phyloP scores from a whole-genome alignment of 2,113 vertebrate species.

The Seriola aureovittata region DNA sequence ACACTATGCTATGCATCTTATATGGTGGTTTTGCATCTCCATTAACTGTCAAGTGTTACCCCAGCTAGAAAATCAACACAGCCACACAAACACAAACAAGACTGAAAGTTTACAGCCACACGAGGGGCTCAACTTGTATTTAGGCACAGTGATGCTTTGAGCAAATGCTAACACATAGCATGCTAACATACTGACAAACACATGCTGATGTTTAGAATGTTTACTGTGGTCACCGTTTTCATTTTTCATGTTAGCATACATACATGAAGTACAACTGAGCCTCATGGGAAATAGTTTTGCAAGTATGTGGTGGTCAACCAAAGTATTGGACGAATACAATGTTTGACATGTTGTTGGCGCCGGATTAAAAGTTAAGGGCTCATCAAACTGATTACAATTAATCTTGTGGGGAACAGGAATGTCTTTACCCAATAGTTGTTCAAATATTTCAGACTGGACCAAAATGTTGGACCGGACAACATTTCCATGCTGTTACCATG shows the following conservation, averaged over 20 bases:
- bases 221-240: too few species aligned
- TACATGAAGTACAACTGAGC: too few species aligned
- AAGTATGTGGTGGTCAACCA: too few species aligned
- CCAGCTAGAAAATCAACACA: neutral
- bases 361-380: neutral
- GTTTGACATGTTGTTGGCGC: neutral
- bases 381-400: neutral
- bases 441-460: neutral
- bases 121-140: neutral
- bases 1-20: neutral
- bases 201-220: too few species aligned
- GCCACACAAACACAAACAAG: neutral
- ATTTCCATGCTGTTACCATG: neutral
- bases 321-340: too few species aligned
- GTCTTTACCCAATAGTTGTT: neutral
- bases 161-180: too few species aligned
- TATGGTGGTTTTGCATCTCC: neutral
- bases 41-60: neutral
- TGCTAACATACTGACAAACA: too few species aligned
- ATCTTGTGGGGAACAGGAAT: neutral
- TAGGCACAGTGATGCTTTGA: too few species aligned
- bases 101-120: neutral
- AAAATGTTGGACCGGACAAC: neutral
- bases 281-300: too few species aligned
- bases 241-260: too few species aligned